Percentiles rank a stretch among this genome's conserved stretches.
These are phyloP conservation scores for Epicampocera succincta DNA, from an alignment of 2,888 invertebrate species.

Conservation along the genomic window DNA sequence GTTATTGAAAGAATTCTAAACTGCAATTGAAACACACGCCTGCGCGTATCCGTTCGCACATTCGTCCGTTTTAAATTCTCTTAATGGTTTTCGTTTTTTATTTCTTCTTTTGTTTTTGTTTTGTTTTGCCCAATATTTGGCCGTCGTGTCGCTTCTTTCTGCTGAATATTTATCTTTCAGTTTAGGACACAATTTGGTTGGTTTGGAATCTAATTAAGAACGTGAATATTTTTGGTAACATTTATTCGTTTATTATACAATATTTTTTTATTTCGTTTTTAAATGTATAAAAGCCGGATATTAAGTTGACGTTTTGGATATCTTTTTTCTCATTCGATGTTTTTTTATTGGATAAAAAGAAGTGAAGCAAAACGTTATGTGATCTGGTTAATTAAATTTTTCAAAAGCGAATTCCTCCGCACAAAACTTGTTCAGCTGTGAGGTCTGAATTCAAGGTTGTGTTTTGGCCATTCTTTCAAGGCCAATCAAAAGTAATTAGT, in stretches of 20 bases:
- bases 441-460: conserved; percentile 27
- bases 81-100: too few relatives aligned
- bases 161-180: conserved; percentile 9
- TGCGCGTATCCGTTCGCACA: too few relatives aligned
- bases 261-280: not conserved
- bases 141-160: not conserved
- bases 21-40: not conserved
- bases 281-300: conserved; percentile 43
- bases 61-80: too few relatives aligned
- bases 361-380: too few relatives aligned
- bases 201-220: too few relatives aligned
- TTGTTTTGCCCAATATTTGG: not conserved
- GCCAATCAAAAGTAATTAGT: not conserved
- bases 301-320: not conserved
- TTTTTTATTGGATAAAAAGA: not conserved
- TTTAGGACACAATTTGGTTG: too few relatives aligned
- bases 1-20: not conserved
- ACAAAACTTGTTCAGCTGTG: conserved; percentile 5
- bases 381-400: not conserved
- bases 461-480: conserved; percentile 3
- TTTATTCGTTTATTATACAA: not conserved
- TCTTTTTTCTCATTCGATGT: not conserved
- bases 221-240: too few relatives aligned
- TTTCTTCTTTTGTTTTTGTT: too few relatives aligned
- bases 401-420: conserved; percentile 1